Percentiles rank a stretch among this genome's conserved stretches.
These are phyloP conservation scores for Chrysomallon squamiferum DNA, from an alignment of 1,140 invertebrate species.

Conservation along the genomic window DNA sequence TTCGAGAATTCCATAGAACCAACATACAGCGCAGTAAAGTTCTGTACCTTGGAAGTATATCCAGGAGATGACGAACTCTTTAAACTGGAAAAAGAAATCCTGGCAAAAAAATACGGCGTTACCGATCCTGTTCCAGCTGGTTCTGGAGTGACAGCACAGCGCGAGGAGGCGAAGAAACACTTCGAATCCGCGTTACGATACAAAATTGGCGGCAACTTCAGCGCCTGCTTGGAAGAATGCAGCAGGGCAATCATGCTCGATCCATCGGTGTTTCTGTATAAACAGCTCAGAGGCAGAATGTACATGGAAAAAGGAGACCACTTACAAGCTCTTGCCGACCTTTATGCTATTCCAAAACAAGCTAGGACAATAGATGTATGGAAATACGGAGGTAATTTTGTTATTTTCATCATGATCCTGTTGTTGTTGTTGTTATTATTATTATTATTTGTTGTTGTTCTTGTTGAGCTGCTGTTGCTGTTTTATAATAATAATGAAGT, in stretches of 20 bases:
- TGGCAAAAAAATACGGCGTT: constrained; percentile 38
- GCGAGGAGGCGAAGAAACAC: constrained; percentile 28
- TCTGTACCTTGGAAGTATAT: constrained; percentile 50
- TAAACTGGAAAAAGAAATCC: constrained; percentile 46
- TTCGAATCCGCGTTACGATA: constrained; percentile 31
- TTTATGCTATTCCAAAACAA: constrained; percentile 46
- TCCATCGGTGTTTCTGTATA: constrained; percentile 34
- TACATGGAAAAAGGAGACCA: constrained; percentile 30
- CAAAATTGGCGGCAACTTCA: constrained; percentile 15
- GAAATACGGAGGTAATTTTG: constrained; percentile 50
- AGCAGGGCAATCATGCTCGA: constrained; percentile 37
- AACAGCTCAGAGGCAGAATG: constrained; percentile 42
- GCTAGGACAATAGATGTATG: constrained; percentile 44
- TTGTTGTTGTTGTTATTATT: too few relatives aligned
- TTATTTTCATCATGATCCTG: not conserved
- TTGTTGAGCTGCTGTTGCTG: too few relatives aligned
- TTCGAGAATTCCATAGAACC: constrained; percentile 19
- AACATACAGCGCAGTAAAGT: constrained; percentile 46
- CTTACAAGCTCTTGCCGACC: constrained; percentile 35
- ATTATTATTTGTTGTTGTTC: too few relatives aligned
- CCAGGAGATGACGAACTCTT: constrained; percentile 52
- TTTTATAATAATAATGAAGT: too few relatives aligned
- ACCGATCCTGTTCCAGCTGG: not conserved
- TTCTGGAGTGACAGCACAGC: constrained; percentile 11
- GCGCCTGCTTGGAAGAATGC: constrained; percentile 33